Evolutionary conservation across 2,113 vertebrate species (phyloP), one percentile per base, ranked within the genome.

Genomic region (Passer montanus): DNA sequence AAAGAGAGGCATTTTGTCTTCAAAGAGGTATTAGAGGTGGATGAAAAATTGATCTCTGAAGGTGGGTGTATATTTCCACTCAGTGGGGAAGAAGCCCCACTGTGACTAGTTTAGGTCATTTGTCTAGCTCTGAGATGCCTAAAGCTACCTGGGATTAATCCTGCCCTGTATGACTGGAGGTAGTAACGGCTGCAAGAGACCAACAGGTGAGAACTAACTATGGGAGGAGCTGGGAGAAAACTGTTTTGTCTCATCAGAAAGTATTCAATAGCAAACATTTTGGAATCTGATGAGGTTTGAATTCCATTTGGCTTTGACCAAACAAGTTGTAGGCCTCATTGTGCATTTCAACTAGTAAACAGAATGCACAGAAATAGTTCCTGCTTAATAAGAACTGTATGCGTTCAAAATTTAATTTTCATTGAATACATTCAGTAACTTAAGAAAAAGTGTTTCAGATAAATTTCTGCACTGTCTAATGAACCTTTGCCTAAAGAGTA

Each of bases 71-170:
- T 52, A 49, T 91, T 84, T 80, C 33, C 12, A 56, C 47, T 62
- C 53, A 33, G 0, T 37, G 20, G 24, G 10, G 10, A 59, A 46
- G 30, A 60, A 56, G 13, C 60, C 12, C 23, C 1, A 0, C 18
- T 15, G 8, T 60, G 19, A 50, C 39, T 43, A 46, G 2, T 67
- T 88, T 46, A 20, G 37, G 20, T 53, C 5, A 56, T 77, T 89
- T 87, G 27, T 55, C n/a, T 72, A 18, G 75, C 5, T 58, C 52
- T 56, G 41, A 84, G 55, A 47, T 52, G 16, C 27, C 18, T 69
- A 20, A 77, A 89, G 13, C 7, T 58, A 30, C 31, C 16, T n/a
- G 24, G 11, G 6, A 17, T 67, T 69, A 77, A n/a, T 35, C 31
- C 50, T 89, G 27, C 17, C n/a, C 46, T 66, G 24, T 21, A 14